Percentiles rank a stretch among this genome's conserved stretches.
Conservation (phyloP, 2,797 vertebrate species). For the Megalops cyprinoides region DNA sequence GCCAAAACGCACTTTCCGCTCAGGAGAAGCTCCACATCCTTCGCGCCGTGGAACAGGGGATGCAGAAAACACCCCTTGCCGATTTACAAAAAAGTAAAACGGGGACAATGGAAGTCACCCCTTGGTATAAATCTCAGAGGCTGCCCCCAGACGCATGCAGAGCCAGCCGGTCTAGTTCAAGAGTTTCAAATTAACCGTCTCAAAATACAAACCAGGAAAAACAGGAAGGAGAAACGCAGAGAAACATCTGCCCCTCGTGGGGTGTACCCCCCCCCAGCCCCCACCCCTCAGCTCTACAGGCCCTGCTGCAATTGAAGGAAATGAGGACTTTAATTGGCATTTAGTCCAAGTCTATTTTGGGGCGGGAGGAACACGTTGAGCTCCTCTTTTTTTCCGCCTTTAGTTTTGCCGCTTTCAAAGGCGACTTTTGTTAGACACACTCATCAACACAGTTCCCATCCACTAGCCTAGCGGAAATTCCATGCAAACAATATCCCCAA, state of each 20-base stretch:
- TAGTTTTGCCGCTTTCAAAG: conserved; percentile 34
- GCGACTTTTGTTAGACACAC: conserved; percentile 33
- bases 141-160: not conserved
- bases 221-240: conserved; percentile 41
- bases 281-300: not conserved
- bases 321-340: conserved; percentile 32
- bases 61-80: too few relatives aligned
- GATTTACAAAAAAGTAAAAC: not conserved
- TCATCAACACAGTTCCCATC: conserved; percentile 23
- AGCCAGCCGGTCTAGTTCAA: not conserved
- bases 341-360: conserved; percentile 33
- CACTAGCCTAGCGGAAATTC: conserved; percentile 22
- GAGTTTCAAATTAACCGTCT: conserved; percentile 33
- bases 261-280: conserved; percentile 10
- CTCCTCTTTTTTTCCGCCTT: conserved; percentile 7
- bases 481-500: not conserved
- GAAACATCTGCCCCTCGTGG: conserved; percentile 38
- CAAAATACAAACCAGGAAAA: conserved; percentile 50
- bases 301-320: conserved; percentile 21
- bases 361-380: conserved; percentile 19
- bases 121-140: conserved; percentile 22
- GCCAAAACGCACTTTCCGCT: not conserved
- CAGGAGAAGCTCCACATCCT: not conserved
- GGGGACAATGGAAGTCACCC: not conserved
- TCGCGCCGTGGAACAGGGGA: not conserved